phyloP scores from a whole-genome alignment of 2,113 vertebrate species.

The Corynorhinus townsendii region DNA sequence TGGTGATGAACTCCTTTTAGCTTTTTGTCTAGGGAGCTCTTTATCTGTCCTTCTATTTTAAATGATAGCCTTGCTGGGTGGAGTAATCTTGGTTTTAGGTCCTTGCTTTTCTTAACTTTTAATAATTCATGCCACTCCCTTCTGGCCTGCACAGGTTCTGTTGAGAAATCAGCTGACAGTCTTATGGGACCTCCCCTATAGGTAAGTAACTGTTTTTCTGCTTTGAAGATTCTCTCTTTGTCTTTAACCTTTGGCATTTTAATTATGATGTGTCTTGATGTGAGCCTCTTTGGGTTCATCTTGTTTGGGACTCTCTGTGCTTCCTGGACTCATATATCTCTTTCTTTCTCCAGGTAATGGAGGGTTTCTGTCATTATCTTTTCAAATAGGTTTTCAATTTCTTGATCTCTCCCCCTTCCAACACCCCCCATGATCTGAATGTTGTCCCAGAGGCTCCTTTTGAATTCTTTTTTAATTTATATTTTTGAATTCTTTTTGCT shows the following conservation, averaged over 20 bases:
- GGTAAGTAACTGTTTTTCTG: neutral
- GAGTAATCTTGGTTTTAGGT: neutral
- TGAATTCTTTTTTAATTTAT: neutral
- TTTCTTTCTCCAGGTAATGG: neutral
- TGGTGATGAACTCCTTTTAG: neutral
- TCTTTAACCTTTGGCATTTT: neutral
- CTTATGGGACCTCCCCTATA: neutral
- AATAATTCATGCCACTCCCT: neutral
- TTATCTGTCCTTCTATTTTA: neutral
- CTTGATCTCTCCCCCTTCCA: neutral
- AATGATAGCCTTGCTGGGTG: neutral
- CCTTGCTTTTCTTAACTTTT: neutral
- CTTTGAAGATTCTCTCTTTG: neutral
- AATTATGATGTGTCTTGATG: neutral
- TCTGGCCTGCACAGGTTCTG: neutral
- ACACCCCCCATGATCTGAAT: neutral
- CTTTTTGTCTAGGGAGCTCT: neutral
- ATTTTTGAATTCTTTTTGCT: neutral
- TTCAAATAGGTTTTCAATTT: neutral
- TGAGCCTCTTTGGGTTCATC: neutral
- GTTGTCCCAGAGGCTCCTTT: neutral
- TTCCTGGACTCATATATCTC: neutral
- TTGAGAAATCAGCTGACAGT: neutral
- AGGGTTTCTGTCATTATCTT: neutral
- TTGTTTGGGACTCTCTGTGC: neutral